Base-by-base conservation (phyloP, 2,797 vertebrate species). In the Darevskia mixta region DNA sequence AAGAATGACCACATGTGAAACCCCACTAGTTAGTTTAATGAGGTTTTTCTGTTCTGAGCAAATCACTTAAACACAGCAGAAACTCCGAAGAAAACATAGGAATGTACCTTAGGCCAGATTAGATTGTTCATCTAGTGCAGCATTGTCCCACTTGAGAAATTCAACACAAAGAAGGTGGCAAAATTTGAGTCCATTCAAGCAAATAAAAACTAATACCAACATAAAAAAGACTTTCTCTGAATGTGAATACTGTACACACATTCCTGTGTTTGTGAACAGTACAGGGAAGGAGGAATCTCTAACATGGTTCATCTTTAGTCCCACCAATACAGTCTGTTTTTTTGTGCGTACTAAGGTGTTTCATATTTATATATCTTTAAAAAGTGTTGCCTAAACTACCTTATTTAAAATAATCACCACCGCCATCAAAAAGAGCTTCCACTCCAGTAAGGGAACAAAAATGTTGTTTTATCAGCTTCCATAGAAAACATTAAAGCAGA, bases 381-480 rank as follows among this genome's bases (percentile, higher is more conserved):
- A 38, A 75, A 75, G 41, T 49, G 29, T 45, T 49, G 29, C 43
- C 29, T 23, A 72, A 83, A n/a, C 41, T 25, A 72, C 2, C 45
- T 73, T 35, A 55, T 49, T 83, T 83, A 83, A 69, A 69, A 66
- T 82, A 58, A 55, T 73, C n/a, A 20, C 27, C 17, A 29, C 80
- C 3, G 38, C 49, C 49, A 75, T 75, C n/a, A 84, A 61, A 76
- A 85, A 64, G 35, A 29, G 7, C 5, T 18, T 61, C 72, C 35
- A 41, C 35, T 61, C 35, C 35, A 29, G 8, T 83, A 83, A 35
- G 45, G 17, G n/a, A 49, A 83, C 43, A 72, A 89, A 86, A 88
- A 64, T 67, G 35, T 66, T 66, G 4, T 8, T 45, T 58, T 27
- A 0, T 0, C 0, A 0, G 25, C 79, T 83, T 9, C 49, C 8